Evolutionary conservation across 2,888 invertebrate species (phyloP).

Genomic region (Caenorhabditis afra): DNA sequence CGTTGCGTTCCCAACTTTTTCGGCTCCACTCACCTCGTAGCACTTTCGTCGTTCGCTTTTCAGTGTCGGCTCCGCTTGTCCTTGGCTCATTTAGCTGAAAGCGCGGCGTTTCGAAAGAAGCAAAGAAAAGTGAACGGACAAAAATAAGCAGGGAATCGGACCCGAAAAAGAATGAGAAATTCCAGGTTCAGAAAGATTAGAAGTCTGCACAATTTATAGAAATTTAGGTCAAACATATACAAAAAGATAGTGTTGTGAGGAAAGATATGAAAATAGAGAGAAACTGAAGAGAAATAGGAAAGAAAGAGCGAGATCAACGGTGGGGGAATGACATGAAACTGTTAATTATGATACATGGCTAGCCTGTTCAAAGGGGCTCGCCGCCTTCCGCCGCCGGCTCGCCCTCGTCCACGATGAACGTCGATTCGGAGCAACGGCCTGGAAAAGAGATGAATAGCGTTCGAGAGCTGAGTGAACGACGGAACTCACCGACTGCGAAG

Average conservation of each 20-base stretch:
- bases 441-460: too few relatives aligned
- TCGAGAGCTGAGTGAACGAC: too few relatives aligned
- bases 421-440: constrained; percentile 64
- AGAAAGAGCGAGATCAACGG: constrained; percentile 11
- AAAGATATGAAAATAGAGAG: constrained; percentile 8
- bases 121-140: not conserved
- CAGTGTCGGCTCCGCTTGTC: constrained; percentile 37
- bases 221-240: not conserved
- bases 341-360: constrained; percentile 15
- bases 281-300: constrained; percentile 18
- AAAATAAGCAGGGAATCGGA: not conserved
- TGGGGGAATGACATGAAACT: not conserved
- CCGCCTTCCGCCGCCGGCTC: constrained; percentile 67
- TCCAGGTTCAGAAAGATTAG: not conserved
- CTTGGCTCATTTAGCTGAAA: constrained; percentile 46
- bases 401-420: constrained; percentile 71
- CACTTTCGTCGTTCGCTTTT: constrained; percentile 64
- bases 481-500: constrained; percentile 47
- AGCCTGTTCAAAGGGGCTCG: constrained; percentile 64
- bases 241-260: not conserved
- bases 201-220: not conserved
- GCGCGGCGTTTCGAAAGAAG: not conserved
- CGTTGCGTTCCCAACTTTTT: not conserved
- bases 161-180: not conserved
- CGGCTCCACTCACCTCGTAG: constrained; percentile 48